phyloP scores from a whole-genome alignment of 1,140 invertebrate genomes.

The Drosophila sp. region DNA sequence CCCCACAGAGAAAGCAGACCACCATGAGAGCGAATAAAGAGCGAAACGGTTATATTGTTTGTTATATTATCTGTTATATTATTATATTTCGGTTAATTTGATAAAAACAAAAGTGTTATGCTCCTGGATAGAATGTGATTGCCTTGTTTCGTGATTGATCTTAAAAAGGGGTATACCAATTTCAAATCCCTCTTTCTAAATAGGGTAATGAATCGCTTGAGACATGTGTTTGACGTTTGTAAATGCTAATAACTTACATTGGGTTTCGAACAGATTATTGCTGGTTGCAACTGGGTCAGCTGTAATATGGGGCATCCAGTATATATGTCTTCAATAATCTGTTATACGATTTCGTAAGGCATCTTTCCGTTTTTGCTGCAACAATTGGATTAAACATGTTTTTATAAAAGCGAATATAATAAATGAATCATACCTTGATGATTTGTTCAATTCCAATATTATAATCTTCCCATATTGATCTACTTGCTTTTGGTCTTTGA shows the following conservation, averaged over 20 bases:
- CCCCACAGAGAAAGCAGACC: not conserved
- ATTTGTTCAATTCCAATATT: slow-evolving; percentile 1
- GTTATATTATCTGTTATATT: not conserved
- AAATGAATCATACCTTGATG: not conserved
- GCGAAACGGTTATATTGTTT: slow-evolving; percentile 30
- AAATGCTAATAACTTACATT: not conserved
- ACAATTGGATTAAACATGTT: not conserved
- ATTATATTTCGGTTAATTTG: slow-evolving; percentile 8
- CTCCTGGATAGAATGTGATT: not conserved
- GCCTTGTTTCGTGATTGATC: not conserved
- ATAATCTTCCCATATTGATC: not conserved
- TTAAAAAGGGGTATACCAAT: not conserved
- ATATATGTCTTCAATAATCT: not conserved
- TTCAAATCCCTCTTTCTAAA: slow-evolving; percentile 3
- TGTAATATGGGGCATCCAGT: not conserved
- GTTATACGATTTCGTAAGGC: not conserved
- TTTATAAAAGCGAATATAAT: not conserved
- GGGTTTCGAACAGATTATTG: not conserved
- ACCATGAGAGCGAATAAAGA: not conserved
- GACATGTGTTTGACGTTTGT: not conserved
- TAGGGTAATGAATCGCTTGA: not conserved
- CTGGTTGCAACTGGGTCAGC: not conserved
- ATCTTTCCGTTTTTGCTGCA: not conserved
- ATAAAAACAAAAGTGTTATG: not conserved
- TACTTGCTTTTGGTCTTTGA: slow-evolving; percentile 23